Conservation (phyloP, 2,888 invertebrate species). For the Pachydiplax longipennis region DNA sequence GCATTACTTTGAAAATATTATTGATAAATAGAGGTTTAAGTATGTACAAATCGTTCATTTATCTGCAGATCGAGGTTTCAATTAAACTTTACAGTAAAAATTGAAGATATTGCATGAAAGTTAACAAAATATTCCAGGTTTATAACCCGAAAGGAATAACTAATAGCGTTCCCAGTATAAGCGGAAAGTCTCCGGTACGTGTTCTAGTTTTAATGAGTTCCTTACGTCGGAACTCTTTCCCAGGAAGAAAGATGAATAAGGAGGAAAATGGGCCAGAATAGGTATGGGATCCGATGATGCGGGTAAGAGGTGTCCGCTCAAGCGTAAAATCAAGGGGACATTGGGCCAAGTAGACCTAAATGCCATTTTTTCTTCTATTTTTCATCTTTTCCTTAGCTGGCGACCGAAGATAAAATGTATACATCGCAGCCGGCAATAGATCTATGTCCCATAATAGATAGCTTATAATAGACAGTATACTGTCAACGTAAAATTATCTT, state of each 20-base stretch:
- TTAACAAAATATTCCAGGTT: not conserved
- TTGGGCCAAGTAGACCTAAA: not conserved
- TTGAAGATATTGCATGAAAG: not conserved
- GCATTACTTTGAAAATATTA: no score
- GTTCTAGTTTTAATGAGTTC: not conserved
- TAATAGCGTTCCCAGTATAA: not conserved
- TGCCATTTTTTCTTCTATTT: not conserved
- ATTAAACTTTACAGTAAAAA: no score
- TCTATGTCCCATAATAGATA: no score
- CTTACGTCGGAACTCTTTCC: not conserved
- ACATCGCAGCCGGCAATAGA: no score
- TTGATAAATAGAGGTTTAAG: no score
- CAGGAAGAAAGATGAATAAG: not conserved
- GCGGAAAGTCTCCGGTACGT: not conserved
- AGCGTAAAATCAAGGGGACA: not conserved
- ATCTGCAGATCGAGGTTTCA: no score
- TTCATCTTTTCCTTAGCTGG: not conserved
- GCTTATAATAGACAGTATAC: no score
- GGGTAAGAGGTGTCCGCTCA: not conserved
- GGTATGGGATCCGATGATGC: not conserved
- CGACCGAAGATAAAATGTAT: no score
- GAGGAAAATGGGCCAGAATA: not conserved
- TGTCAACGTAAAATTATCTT: no score
- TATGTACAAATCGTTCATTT: no score
- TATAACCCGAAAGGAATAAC: no score